Evolutionary conservation across 2,113 vertebrate species (phyloP), one percentile per base, ranked within the genome.

Genomic region (Mohoua ochrocephala): DNA sequence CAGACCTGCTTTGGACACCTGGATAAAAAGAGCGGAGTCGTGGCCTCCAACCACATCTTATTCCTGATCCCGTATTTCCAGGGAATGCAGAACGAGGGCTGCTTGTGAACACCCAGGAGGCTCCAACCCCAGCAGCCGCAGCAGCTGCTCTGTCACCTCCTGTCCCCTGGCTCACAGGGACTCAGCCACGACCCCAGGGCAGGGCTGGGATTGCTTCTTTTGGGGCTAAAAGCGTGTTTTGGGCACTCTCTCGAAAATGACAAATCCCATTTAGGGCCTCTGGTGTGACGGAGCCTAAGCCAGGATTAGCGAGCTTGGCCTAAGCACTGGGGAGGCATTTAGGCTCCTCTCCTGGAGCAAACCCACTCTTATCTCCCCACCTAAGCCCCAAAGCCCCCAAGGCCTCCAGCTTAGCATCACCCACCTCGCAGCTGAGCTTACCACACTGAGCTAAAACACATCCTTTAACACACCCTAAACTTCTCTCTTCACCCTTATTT

Each of bases 221-320:
- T 28, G 54, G 50, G 61, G 45, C 28, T 50, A 52, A 49, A 56
- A 69, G 60, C 1, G 0, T 10, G 13, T 53, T 76, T 60, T 0
- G 3, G 57, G 76, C 71, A 60, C 28, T 65, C 50, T 88, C 65
- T 37, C 2, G 1, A 50, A 67, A 67, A 65, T 2, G 6, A 80
- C 47, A 93, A 93, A 95, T 88, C 82, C 50, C 82, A 42, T 83
- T 90, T 20, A 41, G 50, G 16, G 54, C 15, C 77, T 35, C 65
- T 84, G 47, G 49, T 50, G 74, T 77, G 90, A 88, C 33, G 0
- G 2, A 79, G 76, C 41, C 92, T 93, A 37, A 89, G 7, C 30
- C 64, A 70, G 53, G 77, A 96, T 95, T 87, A 97, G 37, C 7
- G 9, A 85, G 18, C 15, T 15, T 33, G 26, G 53, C 50, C 82